Conservation (phyloP, 1,140 invertebrate genomes). For the Heliconius nattereri region DNA sequence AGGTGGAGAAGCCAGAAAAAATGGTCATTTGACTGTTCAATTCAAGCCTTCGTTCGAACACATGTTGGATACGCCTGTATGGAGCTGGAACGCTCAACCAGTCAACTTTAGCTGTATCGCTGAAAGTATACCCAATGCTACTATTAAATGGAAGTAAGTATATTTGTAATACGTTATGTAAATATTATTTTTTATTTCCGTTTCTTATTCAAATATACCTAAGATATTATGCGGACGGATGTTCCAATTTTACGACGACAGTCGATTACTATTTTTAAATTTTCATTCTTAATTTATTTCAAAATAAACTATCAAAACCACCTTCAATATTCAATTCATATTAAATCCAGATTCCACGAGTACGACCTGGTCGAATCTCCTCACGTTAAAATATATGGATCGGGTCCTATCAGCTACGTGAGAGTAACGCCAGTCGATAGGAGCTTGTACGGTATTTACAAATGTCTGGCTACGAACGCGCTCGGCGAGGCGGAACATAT, state of each 20-base stretch:
- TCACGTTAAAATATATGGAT: constrained; percentile 83
- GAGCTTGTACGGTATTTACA: constrained; percentile 88
- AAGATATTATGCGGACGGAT: too few relatives aligned
- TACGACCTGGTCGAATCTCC: constrained; percentile 79
- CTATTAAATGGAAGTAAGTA: constrained; percentile 89
- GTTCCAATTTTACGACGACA: too few relatives aligned
- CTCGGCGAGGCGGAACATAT: constrained; percentile 85
- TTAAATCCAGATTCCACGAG: constrained; percentile 73
- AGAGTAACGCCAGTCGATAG: constrained; percentile 84
- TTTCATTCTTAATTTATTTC: constrained; percentile 11
- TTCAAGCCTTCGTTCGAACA: constrained; percentile 90
- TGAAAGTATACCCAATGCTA: constrained; percentile 95
- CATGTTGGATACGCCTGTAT: constrained; percentile 86
- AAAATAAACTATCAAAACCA: not conserved
- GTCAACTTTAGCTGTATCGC: constrained; percentile 95
- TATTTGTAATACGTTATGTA: not conserved
- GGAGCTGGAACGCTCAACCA: constrained; percentile 90
- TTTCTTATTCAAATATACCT: too few relatives aligned
- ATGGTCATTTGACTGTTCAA: constrained; percentile 92
- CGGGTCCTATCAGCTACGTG: constrained; percentile 86
- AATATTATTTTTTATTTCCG: not conserved
- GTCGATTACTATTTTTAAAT: too few relatives aligned
- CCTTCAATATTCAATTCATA: not conserved
- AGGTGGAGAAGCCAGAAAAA: constrained; percentile 86
- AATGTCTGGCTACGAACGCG: constrained; percentile 90